Evolutionary conservation across 2,797 vertebrate genomes (phyloP).

Genomic region (Pseudochaenichthys georgianus): DNA sequence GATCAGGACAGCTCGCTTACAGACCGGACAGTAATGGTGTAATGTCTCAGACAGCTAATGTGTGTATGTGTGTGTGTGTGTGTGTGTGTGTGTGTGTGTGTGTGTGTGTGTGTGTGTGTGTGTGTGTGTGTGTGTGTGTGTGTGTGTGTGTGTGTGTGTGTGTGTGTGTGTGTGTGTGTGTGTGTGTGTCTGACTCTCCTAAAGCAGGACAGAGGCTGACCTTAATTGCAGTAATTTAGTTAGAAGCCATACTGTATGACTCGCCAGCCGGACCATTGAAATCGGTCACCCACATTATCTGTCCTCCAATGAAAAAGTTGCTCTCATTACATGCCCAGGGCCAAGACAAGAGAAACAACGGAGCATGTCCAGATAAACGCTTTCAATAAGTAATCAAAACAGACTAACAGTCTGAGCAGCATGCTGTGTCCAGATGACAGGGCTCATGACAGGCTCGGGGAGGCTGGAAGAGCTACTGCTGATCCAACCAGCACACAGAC

Average conservation of each 20-base stretch:
- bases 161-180: conserved; percentile 52
- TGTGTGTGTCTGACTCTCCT: conserved; percentile 77
- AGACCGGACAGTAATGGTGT: conserved; percentile 59
- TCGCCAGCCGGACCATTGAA: conserved; percentile 46
- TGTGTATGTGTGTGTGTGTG: background rate
- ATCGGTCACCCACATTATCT: conserved; percentile 46
- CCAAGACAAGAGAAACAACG: conserved; percentile 19
- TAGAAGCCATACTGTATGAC: conserved; percentile 65
- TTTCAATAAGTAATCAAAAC: conserved; percentile 52
- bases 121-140: conserved; percentile 6
- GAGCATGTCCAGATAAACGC: conserved; percentile 42
- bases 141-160: background rate
- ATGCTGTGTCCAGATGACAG: conserved; percentile 11
- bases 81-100: background rate
- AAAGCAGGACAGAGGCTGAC: conserved; percentile 72
- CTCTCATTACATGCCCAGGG: conserved; percentile 21
- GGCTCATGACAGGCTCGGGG: background rate
- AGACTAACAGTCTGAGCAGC: conserved; percentile 22
- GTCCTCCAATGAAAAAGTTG: conserved; percentile 41
- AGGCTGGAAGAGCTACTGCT: background rate
- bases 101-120: no score
- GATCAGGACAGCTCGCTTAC: conserved; percentile 52
- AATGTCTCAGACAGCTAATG: conserved; percentile 32
- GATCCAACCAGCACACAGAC: background rate
- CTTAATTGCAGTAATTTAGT: conserved; percentile 84